Conservation (phyloP, 2,888 invertebrate species). For the Phyllotreta striolata region DNA sequence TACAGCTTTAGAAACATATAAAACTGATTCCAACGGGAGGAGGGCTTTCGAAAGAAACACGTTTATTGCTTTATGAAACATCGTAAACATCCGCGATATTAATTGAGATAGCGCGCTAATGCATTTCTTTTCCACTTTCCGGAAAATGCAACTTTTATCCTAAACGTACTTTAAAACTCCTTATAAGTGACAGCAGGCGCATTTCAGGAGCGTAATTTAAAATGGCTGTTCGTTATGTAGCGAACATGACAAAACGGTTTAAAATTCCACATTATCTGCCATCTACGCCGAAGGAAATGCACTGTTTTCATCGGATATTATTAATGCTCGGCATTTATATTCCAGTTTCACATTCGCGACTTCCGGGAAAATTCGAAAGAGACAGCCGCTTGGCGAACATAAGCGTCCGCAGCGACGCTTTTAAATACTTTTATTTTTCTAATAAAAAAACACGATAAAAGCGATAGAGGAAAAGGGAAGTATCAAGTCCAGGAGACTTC, state of each 20-base stretch:
- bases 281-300: slow-evolving; percentile 17
- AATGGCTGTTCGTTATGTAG: slow-evolving; percentile 5
- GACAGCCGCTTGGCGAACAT: slow-evolving; percentile 11
- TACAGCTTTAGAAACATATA: no score
- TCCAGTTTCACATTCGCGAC: slow-evolving; percentile 8
- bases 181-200: slow-evolving; percentile 1
- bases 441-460: no score
- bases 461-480: no score
- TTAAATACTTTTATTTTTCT: neutral
- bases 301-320: slow-evolving; percentile 23
- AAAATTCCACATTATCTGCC: slow-evolving; percentile 17
- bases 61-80: no score
- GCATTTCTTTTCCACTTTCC: no score
- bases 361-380: slow-evolving; percentile 16
- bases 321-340: slow-evolving; percentile 24
- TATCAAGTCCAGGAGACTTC: no score
- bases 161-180: neutral
- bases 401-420: slow-evolving; percentile 3
- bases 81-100: no score
- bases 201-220: neutral
- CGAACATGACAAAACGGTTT: slow-evolving; percentile 19
- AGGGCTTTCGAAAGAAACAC: no score
- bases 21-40: no score
- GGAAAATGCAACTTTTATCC: neutral
- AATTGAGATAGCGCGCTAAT: no score